A percentile compares a stretch with the other conserved stretches of the same genome.
These are phyloP conservation scores for Ptilorrhoa leucosticta DNA, from an alignment of 2,113 vertebrate genomes.

Conservation along the genomic window DNA sequence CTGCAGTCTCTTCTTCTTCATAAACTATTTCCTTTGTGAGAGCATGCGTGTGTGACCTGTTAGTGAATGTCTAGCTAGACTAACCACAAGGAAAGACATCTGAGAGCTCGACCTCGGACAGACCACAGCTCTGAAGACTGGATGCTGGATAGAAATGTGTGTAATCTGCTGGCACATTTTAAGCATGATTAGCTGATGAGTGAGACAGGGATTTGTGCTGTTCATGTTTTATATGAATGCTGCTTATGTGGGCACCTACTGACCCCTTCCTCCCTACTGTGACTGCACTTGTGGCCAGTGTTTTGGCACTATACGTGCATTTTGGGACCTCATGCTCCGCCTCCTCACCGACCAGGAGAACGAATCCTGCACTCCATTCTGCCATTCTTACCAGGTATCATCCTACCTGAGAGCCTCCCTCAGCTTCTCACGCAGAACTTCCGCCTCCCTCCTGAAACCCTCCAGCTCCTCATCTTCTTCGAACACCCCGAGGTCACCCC, in stretches of 20 bases:
- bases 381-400: not conserved
- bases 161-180: not conserved
- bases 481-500: conserved; percentile 46
- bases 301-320: fast-evolving
- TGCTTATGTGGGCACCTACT: fast-evolving
- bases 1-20: not conserved
- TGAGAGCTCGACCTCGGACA: not conserved
- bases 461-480: conserved; percentile 52
- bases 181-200: not conserved
- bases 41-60: not conserved
- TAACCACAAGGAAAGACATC: not conserved
- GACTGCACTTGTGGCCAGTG: not conserved
- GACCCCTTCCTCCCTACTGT: not conserved
- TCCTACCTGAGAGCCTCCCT: conserved; percentile 64
- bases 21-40: not conserved
- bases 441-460: conserved; percentile 38
- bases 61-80: not conserved
- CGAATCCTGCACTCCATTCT: not conserved
- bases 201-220: not conserved
- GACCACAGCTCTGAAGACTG: not conserved
- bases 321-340: fast-evolving
- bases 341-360: not conserved
- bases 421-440: not conserved
- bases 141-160: fast-evolving
- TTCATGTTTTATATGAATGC: not conserved